Percentiles rank a stretch among this genome's conserved stretches.
These are phyloP conservation scores for Umimayanthus kanabou DNA, from an alignment of 92 coral and sea anemone species.

Conservation along the genomic window DNA sequence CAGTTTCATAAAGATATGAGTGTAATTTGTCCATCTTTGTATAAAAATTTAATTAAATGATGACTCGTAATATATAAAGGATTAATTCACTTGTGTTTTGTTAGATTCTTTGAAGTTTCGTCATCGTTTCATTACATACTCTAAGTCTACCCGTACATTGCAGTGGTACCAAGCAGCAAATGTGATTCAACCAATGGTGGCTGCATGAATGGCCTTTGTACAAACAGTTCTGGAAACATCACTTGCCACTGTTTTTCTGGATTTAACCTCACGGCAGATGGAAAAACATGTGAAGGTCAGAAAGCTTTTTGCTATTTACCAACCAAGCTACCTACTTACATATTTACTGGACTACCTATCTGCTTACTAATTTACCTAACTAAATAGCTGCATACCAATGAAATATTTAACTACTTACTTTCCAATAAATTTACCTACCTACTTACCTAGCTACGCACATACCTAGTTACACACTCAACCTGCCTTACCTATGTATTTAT, in stretches of 20 bases:
- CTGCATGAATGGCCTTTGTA: conserved; percentile 55
- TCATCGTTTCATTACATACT: too few relatives aligned
- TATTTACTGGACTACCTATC: not conserved
- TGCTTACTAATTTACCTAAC: not conserved
- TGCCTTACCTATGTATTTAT: not conserved
- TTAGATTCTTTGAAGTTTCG: too few relatives aligned
- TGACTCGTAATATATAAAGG: too few relatives aligned
- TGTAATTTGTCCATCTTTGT: too few relatives aligned
- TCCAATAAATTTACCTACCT: not conserved
- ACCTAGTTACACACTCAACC: not conserved
- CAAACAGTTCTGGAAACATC: conserved; percentile 61
- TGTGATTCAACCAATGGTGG: conserved; percentile 59
- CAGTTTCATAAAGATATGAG: too few relatives aligned
- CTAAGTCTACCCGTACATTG: not conserved
- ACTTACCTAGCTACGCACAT: not conserved
- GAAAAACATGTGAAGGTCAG: conserved; percentile 68
- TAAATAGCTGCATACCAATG: not conserved
- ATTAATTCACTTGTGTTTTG: too few relatives aligned
- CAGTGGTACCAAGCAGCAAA: conserved; percentile 49
- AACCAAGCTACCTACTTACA: not conserved
- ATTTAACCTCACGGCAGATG: conserved; percentile 60
- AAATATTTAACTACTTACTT: not conserved
- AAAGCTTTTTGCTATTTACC: not conserved
- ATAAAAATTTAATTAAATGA: too few relatives aligned
- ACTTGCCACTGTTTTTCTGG: conserved; percentile 66